Percentiles rank a stretch among this genome's conserved stretches.
Evolutionary conservation across 2,888 invertebrate genomes (phyloP).

Genomic region (Melieria picta): DNA sequence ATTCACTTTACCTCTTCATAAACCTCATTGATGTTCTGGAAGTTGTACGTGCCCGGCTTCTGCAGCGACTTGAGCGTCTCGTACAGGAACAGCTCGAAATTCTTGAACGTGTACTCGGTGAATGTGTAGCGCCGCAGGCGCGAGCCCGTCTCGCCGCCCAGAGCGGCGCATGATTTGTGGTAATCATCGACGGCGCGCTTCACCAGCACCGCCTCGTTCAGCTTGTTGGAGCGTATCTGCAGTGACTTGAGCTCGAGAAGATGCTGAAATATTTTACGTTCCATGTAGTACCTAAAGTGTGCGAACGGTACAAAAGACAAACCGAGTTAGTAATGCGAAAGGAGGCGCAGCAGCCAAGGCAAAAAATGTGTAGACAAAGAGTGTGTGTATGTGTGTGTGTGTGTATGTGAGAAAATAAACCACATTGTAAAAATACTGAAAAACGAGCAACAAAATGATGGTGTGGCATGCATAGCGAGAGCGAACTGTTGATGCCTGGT

Average conservation of each 20-base stretch:
- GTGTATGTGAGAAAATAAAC: neutral
- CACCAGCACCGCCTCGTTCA: slow-evolving; percentile 87
- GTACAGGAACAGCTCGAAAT: slow-evolving; percentile 89
- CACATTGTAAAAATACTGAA: neutral
- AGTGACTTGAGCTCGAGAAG: slow-evolving; percentile 89
- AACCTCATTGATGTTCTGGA: slow-evolving; percentile 72
- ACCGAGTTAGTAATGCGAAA: too few relatives aligned
- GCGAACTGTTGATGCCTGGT: slow-evolving; percentile 1
- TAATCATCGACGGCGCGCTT: slow-evolving; percentile 88
- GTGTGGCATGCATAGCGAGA: neutral
- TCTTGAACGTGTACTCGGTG: slow-evolving; percentile 76
- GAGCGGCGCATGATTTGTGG: slow-evolving; percentile 78
- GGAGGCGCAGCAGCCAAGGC: neutral
- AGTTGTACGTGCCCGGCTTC: slow-evolving; percentile 73
- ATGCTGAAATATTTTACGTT: slow-evolving; percentile 92
- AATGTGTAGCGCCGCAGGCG: slow-evolving; percentile 72
- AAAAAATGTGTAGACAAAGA: neutral
- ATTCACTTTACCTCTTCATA: slow-evolving; percentile 71
- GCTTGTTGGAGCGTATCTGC: slow-evolving; percentile 89
- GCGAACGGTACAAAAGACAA: too few relatives aligned
- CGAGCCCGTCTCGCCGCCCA: slow-evolving; percentile 68
- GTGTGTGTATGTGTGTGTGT: neutral
- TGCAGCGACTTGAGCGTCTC: slow-evolving; percentile 84
- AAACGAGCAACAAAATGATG: neutral
- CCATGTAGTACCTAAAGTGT: slow-evolving; percentile 80